Evolutionary conservation across 2,888 invertebrate genomes (phyloP), one percentile per base, ranked within the genome.

Genomic region (Oscheius sp.): DNA sequence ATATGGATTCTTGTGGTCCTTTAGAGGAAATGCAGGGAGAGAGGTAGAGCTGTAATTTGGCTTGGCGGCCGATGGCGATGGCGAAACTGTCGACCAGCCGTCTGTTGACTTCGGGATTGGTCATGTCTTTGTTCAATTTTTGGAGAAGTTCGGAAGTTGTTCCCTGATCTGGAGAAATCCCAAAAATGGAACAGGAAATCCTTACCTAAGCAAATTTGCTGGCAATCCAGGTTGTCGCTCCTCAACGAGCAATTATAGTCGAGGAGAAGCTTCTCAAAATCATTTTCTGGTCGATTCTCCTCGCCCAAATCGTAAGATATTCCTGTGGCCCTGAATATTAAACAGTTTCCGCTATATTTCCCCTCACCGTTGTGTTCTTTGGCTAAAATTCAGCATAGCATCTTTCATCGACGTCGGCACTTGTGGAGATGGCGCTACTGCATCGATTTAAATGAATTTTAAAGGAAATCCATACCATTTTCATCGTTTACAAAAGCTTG

Each of bases 1-100:
- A 66, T 6, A 72, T 35, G 18, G 72, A 66, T 9, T 72, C 72
- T 53, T 72, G 72, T 7, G 29, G 29, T 1, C 72, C 72, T 16
- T 49, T 27, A 21, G 29, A 70, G 59, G 70, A 70, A 6, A 12
- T 46, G 12, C 46, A 59, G 1, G 59, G 70, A 16, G 59, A 29
- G n/a, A 70, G 27, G 27, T 70, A 70, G 7, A 70, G 52, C 27
- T 46, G n/a, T 6, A 70, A 46, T 21, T 59, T 46, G 18, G 45
- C 5, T 29, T 23, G 41, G 43, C 41, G 25, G 18, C 21, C 18
- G 13, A 29, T 23, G 27, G 59, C 59, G 7, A 16, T 1, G 18
- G 9, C 16, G 2, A 46, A 45, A 2, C 41, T 35, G 35, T 59
- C 27, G 0, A 21, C n/a, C n/a, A 35, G 53, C 12, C 3, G 27